Conservation (phyloP, 2,113 vertebrate genomes). For the Pyrgilauda ruficollis region DNA sequence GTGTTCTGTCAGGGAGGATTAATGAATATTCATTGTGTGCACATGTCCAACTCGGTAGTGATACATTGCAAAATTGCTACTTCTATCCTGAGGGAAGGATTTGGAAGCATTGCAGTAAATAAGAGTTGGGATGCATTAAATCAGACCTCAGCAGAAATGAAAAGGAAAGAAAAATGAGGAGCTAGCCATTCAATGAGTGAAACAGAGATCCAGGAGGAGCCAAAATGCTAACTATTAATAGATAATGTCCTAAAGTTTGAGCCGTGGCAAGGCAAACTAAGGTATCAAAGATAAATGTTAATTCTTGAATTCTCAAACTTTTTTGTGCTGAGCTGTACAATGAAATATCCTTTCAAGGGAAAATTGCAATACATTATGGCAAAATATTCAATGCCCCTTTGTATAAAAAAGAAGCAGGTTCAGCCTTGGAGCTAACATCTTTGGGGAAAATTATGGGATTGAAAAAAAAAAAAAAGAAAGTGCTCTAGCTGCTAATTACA, state of each 20-base stretch:
- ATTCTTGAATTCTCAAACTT: background rate
- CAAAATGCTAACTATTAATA: background rate
- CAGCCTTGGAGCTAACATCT: background rate
- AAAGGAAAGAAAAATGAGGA: background rate
- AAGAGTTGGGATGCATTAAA: background rate
- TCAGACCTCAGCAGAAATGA: background rate
- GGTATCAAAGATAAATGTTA: background rate
- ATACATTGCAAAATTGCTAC: background rate
- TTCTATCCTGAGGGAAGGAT: background rate
- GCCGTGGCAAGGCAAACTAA: background rate
- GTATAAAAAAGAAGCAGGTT: background rate
- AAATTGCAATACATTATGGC: background rate
- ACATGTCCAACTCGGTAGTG: background rate
- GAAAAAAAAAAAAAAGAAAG: background rate
- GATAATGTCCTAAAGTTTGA: background rate
- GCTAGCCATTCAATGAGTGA: background rate
- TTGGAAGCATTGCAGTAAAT: background rate
- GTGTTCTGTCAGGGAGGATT: background rate
- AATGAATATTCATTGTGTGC: background rate
- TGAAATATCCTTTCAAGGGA: background rate
- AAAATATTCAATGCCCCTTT: background rate
- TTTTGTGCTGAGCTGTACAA: background rate
- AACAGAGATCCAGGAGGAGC: background rate
- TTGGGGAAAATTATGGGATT: background rate
- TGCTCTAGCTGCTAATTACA: background rate